Percentiles rank a stretch among this genome's conserved stretches.
phyloP scores from a whole-genome alignment of 1,140 invertebrate genomes.

The Pseudobourletiella spinata region DNA sequence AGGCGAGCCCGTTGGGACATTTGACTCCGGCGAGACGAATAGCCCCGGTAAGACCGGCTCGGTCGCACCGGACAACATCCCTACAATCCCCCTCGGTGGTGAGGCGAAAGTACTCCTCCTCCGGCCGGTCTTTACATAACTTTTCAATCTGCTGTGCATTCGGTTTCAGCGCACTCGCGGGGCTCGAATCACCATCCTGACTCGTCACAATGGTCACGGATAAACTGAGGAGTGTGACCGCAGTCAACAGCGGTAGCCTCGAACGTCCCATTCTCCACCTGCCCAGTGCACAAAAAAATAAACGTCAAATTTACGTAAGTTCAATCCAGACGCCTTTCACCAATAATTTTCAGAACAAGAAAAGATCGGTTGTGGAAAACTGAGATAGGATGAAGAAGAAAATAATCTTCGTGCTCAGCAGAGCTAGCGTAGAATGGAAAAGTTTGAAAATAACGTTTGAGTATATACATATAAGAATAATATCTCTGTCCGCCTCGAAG shows the following conservation, averaged over 20 bases:
- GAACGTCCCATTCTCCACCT: neutral
- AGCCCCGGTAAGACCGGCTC: slow-evolving; percentile 70
- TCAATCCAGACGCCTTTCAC: too few species aligned
- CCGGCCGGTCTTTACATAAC: slow-evolving; percentile 71
- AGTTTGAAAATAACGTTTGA: too few species aligned
- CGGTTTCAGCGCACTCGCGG: slow-evolving; percentile 45
- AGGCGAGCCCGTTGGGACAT: slow-evolving; percentile 81
- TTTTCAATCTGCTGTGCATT: slow-evolving; percentile 66
- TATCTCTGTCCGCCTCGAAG: too few species aligned
- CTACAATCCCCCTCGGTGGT: slow-evolving; percentile 75
- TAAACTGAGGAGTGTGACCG: neutral
- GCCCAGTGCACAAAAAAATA: too few species aligned
- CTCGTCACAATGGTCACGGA: neutral
- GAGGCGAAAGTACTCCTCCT: slow-evolving; percentile 81
- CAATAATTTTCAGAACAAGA: too few species aligned
- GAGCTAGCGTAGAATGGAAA: too few species aligned
- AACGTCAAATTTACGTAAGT: too few species aligned
- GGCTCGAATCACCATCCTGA: slow-evolving; percentile 18
- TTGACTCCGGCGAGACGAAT: slow-evolving; percentile 74
- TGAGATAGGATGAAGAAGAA: too few species aligned
- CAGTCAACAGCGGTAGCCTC: neutral
- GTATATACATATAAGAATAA: too few species aligned
- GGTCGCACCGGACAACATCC: slow-evolving; percentile 87
- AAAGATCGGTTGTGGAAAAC: too few species aligned
- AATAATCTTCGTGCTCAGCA: too few species aligned